A percentile compares a stretch with the other conserved stretches of the same genome.
Evolutionary conservation across 2,888 invertebrate species (phyloP).

Genomic region (Diogma glabrata): DNA sequence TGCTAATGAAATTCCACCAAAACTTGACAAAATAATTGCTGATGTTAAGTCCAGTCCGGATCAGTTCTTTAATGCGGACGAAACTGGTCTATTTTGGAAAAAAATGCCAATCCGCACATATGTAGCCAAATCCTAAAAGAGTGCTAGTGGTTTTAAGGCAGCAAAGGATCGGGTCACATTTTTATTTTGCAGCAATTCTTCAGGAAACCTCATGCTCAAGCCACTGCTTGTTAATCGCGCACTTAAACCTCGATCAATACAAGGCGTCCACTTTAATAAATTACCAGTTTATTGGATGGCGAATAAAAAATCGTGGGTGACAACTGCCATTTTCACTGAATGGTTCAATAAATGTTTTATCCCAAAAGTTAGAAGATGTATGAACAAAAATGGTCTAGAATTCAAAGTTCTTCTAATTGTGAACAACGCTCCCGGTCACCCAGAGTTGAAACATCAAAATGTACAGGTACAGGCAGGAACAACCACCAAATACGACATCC

Average conservation of each 20-base stretch:
- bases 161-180: not conserved
- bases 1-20: not conserved
- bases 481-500: not conserved
- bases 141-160: not conserved
- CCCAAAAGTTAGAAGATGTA: not conserved
- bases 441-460: slow-evolving; percentile 6
- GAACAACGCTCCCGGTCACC: slow-evolving; percentile 13
- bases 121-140: no score
- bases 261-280: not conserved
- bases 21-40: not conserved
- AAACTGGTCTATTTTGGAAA: not conserved
- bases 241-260: no score
- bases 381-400: not conserved
- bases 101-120: not conserved
- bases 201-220: not conserved
- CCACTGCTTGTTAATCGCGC: not conserved
- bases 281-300: slow-evolving; percentile 1
- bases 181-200: not conserved
- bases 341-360: not conserved
- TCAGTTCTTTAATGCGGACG: no score
- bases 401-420: not conserved
- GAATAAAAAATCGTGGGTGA: not conserved
- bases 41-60: not conserved
- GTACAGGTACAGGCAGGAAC: slow-evolving; percentile 1
- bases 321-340: not conserved